phyloP scores from a whole-genome alignment of 2,888 invertebrate species.

The Melieria crassipennis region DNA sequence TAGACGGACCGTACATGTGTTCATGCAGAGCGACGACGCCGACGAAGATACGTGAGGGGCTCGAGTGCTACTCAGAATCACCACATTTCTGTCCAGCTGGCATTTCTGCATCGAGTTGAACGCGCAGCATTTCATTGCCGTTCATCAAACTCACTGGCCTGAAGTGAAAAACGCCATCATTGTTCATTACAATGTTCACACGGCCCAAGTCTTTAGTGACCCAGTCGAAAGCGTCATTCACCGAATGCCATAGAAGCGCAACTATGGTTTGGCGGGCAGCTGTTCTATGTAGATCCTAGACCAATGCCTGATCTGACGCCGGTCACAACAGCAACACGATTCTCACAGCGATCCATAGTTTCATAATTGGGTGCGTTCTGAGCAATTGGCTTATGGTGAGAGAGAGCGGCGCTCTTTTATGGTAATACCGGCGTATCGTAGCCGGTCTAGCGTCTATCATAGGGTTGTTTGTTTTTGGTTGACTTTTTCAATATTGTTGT shows the following conservation, averaged over 20 bases:
- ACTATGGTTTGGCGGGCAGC: conserved; percentile 53
- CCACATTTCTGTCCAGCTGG: conserved; percentile 67
- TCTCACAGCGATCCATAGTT: conserved; percentile 70
- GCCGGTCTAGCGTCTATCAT: too few species aligned
- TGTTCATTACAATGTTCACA: conserved; percentile 71
- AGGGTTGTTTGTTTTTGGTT: too few species aligned
- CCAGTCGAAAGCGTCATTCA: conserved; percentile 68
- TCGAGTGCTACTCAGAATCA: conserved; percentile 65
- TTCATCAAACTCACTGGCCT: conserved; percentile 48
- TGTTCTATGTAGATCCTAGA: conserved; percentile 60
- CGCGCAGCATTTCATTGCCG: conserved; percentile 55
- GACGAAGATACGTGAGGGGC: conserved; percentile 49
- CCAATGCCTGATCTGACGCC: conserved; percentile 74
- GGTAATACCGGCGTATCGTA: too few species aligned
- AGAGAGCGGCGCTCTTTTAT: too few species aligned
- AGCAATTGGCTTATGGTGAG: too few species aligned
- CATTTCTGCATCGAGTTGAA: conserved; percentile 66
- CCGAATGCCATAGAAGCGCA: conserved; percentile 68
- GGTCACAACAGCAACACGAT: conserved; percentile 72
- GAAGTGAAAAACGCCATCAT: conserved; percentile 63
- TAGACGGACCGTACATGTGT: conserved; percentile 55
- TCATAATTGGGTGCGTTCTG: too few species aligned
- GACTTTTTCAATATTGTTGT: too few species aligned
- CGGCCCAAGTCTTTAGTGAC: conserved; percentile 68
- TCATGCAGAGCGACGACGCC: background rate